Base-by-base conservation (phyloP, 2,113 vertebrate species). In the Scytalopus superciliaris region DNA sequence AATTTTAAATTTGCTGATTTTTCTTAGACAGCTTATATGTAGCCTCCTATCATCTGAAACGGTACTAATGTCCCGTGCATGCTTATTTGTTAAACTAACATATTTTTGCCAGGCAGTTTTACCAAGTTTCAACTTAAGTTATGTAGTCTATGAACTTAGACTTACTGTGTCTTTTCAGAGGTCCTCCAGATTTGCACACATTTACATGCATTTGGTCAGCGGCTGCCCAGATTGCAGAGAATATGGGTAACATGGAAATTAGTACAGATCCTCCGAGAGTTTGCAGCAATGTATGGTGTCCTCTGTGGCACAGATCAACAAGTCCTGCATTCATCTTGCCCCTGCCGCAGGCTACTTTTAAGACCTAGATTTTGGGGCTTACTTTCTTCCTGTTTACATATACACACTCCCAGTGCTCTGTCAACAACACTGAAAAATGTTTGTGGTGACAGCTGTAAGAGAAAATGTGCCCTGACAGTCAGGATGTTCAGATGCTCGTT, bases 381-480 rank as follows among this genome's bases (percentile, higher is more conserved):
- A 11, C 3, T 74, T 93, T 27, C 19, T 50, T 79, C 22, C 31
- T 50, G 3, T 55, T 84, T 57, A 33, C 27, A 39, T 11, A 63
- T 9, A 59, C 33, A 45, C 24, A 11, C 5, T 30, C 21, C 64
- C 1, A 0, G 0, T 22, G 10, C 18, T 21, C 8, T 19, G 35
- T 74, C 45, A 73, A 31, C 30, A 91, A 8, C 17, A 39, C 39
- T 25, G 16, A 82, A 47, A 9, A 82, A n/a, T 47, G 82, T 93
- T 39, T 27, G 23, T 35, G 49, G 40, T 76, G 55, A 10, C 15
- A 21, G 2, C 10, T 60, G 4, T 31, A 55, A 60, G 8, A 37
- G 24, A 17, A 86, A 84, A 72, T 25, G 18, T 73, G 17, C 7
- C 18, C 12, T 9, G 12, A 8, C 8, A 74, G 45, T 18, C 57